Percentiles rank a stretch among this genome's conserved stretches.
Conservation (phyloP, 2,888 invertebrate species). For the Lucinisca nassula region DNA sequence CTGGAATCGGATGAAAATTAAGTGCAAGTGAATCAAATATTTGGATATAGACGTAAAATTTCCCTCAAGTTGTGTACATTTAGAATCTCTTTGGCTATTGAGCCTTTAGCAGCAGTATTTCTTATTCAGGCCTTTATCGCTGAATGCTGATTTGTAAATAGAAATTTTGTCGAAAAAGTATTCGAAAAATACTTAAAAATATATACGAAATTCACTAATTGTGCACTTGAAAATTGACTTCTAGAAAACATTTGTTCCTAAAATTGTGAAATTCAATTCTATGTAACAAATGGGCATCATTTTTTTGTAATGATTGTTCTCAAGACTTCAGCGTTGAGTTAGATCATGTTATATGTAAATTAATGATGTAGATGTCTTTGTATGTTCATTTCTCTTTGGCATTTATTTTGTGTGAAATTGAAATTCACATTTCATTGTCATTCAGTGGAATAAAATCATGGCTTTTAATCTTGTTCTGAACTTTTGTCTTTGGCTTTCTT, state of each 20-base stretch:
- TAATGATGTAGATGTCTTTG: conserved; percentile 6
- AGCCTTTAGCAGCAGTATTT: conserved; percentile 65
- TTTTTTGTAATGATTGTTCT: neutral
- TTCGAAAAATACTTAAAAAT: conserved; percentile 57
- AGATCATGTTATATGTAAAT: conserved; percentile 32
- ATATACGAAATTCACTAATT: conserved; percentile 43
- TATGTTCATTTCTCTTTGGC: conserved; percentile 31
- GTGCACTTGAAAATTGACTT: conserved; percentile 64
- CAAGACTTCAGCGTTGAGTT: neutral
- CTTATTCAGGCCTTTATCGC: conserved; percentile 39
- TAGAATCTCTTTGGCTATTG: conserved; percentile 62
- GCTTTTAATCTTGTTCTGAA: conserved; percentile 1
- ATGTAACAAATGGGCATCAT: conserved; percentile 3
- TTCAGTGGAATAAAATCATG: conserved; percentile 47
- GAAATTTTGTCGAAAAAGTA: conserved; percentile 71
- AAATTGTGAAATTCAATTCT: conserved; percentile 29
- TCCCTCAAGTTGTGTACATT: conserved; percentile 55
- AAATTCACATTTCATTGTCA: conserved; percentile 53
- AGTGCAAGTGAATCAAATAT: neutral
- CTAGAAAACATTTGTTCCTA: conserved; percentile 54
- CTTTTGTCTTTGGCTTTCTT: neutral
- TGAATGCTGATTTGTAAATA: conserved; percentile 71
- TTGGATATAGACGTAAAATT: conserved; percentile 43
- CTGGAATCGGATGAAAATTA: conserved; percentile 50
- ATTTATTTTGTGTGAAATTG: conserved; percentile 33